phyloP scores from a whole-genome alignment of 2,113 vertebrate genomes.

The Oreochromis aureus region DNA sequence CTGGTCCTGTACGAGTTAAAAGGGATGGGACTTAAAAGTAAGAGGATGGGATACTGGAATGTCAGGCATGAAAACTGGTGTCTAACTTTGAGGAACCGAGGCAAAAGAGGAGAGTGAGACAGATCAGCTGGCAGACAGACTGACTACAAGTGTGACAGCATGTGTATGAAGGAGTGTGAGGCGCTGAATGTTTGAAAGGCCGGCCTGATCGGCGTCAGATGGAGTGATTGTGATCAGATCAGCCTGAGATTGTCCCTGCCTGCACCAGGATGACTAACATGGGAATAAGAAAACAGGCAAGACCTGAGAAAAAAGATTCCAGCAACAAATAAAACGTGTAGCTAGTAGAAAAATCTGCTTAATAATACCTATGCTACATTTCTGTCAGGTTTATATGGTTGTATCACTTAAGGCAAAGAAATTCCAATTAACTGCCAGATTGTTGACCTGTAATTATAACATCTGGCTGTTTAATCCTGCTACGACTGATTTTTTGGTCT shows the following conservation, averaged over 20 bases:
- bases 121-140: neutral
- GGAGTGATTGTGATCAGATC: neutral
- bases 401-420: neutral
- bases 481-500: neutral
- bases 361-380: neutral
- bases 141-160: neutral
- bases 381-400: neutral
- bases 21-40: slow-evolving; percentile 41
- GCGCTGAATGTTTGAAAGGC: neutral
- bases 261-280: neutral
- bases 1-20: slow-evolving; percentile 44
- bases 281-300: neutral
- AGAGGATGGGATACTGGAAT: slow-evolving; percentile 1
- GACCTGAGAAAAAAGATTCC: neutral
- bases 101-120: neutral
- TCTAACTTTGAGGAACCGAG: slow-evolving; percentile 19
- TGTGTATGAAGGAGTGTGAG: neutral
- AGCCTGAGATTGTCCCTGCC: neutral
- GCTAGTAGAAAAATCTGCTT: neutral
- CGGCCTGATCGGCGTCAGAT: neutral
- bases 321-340: neutral
- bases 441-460: neutral
- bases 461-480: neutral
- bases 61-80: slow-evolving; percentile 19
- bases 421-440: neutral